Conservation (phyloP, 92 coral and sea anemone genomes). For the Chrysogorgia sp. region DNA sequence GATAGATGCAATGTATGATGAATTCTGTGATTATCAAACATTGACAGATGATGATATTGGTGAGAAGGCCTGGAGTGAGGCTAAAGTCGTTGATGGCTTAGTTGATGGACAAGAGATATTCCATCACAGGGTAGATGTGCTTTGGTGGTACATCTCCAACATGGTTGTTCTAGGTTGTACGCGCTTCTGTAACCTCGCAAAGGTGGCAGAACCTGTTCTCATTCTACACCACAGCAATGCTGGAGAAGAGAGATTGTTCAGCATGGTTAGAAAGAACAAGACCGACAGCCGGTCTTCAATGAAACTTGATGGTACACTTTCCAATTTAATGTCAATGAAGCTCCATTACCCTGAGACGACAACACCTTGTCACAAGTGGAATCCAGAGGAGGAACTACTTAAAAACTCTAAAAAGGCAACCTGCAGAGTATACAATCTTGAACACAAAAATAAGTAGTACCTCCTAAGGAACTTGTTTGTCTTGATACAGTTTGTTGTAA, state of each 20-base stretch:
- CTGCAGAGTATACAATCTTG: conserved; percentile 29
- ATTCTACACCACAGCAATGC: conserved; percentile 20
- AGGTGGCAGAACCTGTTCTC: conserved; percentile 4
- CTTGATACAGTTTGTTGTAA: too few relatives aligned
- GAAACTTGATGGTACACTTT: conserved; percentile 55
- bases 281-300: conserved; percentile 53
- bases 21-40: conserved; percentile 39
- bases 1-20: conserved; percentile 27
- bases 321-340: conserved; percentile 54
- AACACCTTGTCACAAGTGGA: conserved; percentile 47
- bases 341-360: conserved; percentile 48
- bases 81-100: conserved; percentile 38
- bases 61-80: conserved; percentile 40
- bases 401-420: conserved; percentile 53
- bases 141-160: conserved; percentile 48
- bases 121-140: conserved; percentile 33
- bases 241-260: too few relatives aligned
- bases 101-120: conserved; percentile 31
- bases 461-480: too few relatives aligned
- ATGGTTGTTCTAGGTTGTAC: conserved; percentile 10
- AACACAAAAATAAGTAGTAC: too few relatives aligned
- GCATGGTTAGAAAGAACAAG: conserved; percentile 35
- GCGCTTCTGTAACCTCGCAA: not conserved
- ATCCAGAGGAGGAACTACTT: conserved; percentile 38
- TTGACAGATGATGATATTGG: conserved; percentile 46